These are phyloP conservation scores for Sinocyclocheilus anophthalmus DNA, from an alignment of 2,113 vertebrate species.

Conservation along the genomic window DNA sequence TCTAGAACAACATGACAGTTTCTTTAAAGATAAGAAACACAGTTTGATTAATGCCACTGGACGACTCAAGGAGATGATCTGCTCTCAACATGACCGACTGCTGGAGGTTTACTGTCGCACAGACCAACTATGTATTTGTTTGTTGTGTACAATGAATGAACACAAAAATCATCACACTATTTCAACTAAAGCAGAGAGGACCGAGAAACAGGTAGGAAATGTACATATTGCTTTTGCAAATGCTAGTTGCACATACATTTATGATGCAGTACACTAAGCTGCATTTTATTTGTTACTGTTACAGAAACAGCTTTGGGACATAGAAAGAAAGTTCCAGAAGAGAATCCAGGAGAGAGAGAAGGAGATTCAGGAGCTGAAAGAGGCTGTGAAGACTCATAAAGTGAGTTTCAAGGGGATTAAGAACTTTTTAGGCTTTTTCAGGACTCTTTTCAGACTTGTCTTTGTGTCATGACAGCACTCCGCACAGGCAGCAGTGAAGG, in stretches of 20 bases:
- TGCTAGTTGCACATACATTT: neutral
- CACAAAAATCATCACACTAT: neutral
- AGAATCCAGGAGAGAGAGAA: neutral
- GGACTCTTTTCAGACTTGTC: neutral
- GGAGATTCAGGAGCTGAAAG: slow-evolving; percentile 2
- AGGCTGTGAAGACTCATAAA: neutral
- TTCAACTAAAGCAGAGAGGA: neutral
- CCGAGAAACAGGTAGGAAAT: slow-evolving; percentile 5
- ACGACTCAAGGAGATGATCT: neutral
- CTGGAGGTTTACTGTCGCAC: neutral
- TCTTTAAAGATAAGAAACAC: neutral
- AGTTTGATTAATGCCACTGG: neutral
- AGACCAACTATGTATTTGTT: neutral
- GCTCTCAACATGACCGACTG: neutral
- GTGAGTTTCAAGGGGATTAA: neutral
- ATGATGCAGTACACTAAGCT: neutral
- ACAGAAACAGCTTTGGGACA: neutral
- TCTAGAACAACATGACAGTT: neutral
- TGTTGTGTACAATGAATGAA: neutral
- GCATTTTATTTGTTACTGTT: neutral
- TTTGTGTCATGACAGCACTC: no score
- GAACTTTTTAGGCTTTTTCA: neutral
- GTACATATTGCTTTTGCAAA: neutral
- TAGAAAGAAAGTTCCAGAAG: neutral
- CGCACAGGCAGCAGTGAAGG: neutral